Base-by-base conservation (phyloP, 2,113 vertebrate species). In the Oriolus oriolus region DNA sequence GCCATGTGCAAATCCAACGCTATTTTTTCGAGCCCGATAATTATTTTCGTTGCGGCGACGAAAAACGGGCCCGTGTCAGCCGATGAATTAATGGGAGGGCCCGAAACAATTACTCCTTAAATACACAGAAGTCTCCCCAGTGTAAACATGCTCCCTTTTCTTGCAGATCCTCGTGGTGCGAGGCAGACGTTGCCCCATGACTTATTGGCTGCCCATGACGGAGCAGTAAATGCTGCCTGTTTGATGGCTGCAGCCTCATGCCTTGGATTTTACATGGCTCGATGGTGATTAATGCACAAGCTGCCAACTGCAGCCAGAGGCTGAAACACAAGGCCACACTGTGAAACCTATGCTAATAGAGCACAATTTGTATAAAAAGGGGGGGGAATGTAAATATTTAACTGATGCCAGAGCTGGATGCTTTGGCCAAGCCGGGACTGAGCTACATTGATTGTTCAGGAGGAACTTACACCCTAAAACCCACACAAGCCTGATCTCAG, bases 311-410 rank as follows among this genome's bases (percentile, higher is more conserved):
- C 96, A 93, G 93, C 96, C 94, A 94, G 95, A 13, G 95, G 89
- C 95, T 95, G 87, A 30, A 96, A 96, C 96, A 98, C 97, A 97
- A 95, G 97, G 97, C 96, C 92, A 96, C 95, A 97, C 97, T 98
- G 96, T 98, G 96, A 97, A 96, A 97, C 76, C 61, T 94, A 95
- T 97, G 96, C 96, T 98, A 97, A 97, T 98, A 96, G 87, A 96
- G 96, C 96, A 97, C 95, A 96, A 98, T 97, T 97, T 97, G 97
- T 97, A 97, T 90, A 95, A 95, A 97, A 97, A 90, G 35, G 42
- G 64, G 42, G 64, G 84, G 91, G 96, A 97, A 97, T 97, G 97
- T 97, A 97, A 98, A 98, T 97, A 97, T 97, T 97, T 97, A 95
- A 97, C 91, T 15, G 94, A 97, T 97, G 97, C 96, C 96, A 94